phyloP scores from a whole-genome alignment of 2,888 invertebrate genomes.

The Phragmatobia fuliginosa region DNA sequence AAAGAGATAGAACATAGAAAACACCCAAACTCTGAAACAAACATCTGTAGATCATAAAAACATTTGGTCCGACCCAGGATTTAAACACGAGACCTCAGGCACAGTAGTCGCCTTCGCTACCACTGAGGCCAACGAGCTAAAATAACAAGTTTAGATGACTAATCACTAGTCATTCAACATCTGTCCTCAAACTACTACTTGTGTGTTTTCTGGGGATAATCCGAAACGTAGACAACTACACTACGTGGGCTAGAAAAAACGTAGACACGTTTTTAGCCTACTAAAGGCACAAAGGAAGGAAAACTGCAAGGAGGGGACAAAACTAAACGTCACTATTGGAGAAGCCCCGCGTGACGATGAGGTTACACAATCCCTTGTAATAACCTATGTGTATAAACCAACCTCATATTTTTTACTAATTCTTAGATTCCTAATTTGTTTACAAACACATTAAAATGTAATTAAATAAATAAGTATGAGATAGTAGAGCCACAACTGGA shows the following conservation, averaged over 20 bases:
- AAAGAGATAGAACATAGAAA: too few species aligned
- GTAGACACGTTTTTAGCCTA: background rate
- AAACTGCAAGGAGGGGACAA: slow-evolving; percentile 7
- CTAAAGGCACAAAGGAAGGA: background rate
- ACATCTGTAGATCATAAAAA: too few species aligned
- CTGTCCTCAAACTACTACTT: background rate
- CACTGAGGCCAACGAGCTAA: too few species aligned
- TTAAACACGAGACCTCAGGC: too few species aligned
- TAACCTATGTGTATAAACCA: background rate
- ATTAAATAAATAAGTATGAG: background rate
- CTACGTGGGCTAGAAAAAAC: slow-evolving; percentile 4
- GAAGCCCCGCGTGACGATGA: background rate
- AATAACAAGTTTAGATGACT: background rate
- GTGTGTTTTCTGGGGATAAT: background rate
- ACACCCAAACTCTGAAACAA: too few species aligned
- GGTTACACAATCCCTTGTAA: background rate
- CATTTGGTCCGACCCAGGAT: too few species aligned
- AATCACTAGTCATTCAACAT: background rate
- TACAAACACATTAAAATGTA: background rate
- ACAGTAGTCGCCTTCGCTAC: too few species aligned
- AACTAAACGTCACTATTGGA: slow-evolving; percentile 6
- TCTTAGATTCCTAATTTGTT: background rate
- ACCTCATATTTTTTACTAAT: background rate
- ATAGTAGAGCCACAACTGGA: too few species aligned
- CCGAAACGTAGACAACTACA: background rate